Base-by-base conservation (phyloP, 2,797 vertebrate genomes). In the Sebastes taczanowskii region DNA sequence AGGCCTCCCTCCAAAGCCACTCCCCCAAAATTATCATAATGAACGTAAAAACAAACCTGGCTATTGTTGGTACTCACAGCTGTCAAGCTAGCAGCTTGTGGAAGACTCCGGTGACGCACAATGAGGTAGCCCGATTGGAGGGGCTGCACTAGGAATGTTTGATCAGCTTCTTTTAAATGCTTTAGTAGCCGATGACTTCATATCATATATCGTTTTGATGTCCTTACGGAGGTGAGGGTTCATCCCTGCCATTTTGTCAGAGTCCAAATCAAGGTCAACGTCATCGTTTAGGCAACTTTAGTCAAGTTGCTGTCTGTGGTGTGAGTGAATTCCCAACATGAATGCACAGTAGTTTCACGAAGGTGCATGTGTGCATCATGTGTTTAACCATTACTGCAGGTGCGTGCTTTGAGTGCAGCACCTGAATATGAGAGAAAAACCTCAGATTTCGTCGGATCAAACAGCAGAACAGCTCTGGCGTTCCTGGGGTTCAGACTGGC, bases 361-460 rank as follows among this genome's bases (percentile, higher is more conserved):
- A 23, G 22, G 38, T 77, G 32, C 30, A 77, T 80, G 73, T 61
- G 63, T 65, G 67, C 29, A 61, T 81, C 70, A 46, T 73, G 42
- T 59, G 64, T 83, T 64, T 53, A 73, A 59, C 20, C 27, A 27
- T 71, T 66, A 56, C 27, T 70, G 64, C 76, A 87, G 74, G 55
- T 75, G 30, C 71, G 55, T 38, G 38, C 53, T 78, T 81, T 62
- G 56, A 77, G 20, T 68, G 60, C 38, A 8, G 42, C 65, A 68
- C 46, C 70, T 85, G 58, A 67, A 71, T 38, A 32, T 71, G 70
- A 52, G 71, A 61, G 59, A 63, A 83, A 83, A 83, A 53, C 55
- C 34, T 66, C 53, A n/a, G 46, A 79, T 84, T 80, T 68, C 68
- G 22, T 60, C 69, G 66, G 86, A 87, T 91, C 78, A 88, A 87